phyloP scores from a whole-genome alignment of 2,113 vertebrate species.

The Pogonocichla stellata region DNA sequence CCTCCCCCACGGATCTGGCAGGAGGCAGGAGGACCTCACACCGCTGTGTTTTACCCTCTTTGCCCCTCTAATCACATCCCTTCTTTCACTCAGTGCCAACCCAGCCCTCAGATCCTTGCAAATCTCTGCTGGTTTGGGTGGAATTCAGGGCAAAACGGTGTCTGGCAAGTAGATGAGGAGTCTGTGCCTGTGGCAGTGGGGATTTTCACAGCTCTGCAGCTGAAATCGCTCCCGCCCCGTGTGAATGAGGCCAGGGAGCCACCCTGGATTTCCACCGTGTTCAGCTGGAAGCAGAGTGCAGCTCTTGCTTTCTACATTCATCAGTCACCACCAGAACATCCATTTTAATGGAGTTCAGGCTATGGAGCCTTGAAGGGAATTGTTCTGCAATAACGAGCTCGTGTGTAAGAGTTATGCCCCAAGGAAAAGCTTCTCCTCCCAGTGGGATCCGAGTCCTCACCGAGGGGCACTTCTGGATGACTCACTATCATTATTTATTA shows the following conservation, averaged over 20 bases:
- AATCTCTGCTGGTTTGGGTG: neutral
- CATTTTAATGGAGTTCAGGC: constrained; percentile 35
- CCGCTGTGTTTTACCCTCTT: neutral
- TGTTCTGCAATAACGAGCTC: neutral
- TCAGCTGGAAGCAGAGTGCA: constrained; percentile 2
- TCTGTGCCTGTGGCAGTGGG: neutral
- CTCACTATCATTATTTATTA: constrained; percentile 5
- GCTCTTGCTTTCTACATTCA: neutral
- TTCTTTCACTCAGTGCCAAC: neutral
- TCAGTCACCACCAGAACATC: neutral
- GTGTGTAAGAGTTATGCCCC: neutral
- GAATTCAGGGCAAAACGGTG: neutral
- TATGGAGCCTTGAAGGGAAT: constrained; percentile 1
- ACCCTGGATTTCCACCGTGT: neutral
- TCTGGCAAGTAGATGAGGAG: neutral
- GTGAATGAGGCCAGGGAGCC: neutral
- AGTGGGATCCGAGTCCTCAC: neutral
- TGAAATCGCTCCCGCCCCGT: accelerated
- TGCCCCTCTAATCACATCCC: neutral
- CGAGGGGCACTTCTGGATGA: neutral
- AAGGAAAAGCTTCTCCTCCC: neutral
- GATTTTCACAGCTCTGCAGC: neutral
- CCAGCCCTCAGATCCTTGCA: neutral
- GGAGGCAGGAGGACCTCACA: neutral
- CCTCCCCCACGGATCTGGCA: neutral